phyloP scores from a whole-genome alignment of 2,113 vertebrate species.

The Bubalus kerabau region DNA sequence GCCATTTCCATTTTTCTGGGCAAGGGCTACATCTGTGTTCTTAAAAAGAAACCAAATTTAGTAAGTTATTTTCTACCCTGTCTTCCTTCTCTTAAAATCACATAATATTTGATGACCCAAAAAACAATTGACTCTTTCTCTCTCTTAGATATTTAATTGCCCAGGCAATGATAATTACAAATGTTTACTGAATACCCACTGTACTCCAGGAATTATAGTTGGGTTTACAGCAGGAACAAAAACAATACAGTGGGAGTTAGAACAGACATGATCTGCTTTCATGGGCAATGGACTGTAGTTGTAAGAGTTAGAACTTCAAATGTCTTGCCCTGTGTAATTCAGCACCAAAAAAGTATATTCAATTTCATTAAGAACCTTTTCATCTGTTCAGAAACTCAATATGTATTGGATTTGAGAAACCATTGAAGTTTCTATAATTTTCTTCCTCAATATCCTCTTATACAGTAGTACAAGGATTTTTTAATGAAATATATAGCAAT shows the following conservation, averaged over 20 bases:
- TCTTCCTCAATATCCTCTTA: background rate
- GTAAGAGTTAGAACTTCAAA: background rate
- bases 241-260: background rate
- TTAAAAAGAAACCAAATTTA: slow-evolving; percentile 2
- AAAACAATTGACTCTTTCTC: background rate
- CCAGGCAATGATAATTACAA: background rate
- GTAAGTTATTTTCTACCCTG: background rate
- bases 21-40: slow-evolving; percentile 68
- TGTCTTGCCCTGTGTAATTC: background rate
- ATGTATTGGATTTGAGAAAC: background rate
- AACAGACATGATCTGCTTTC: background rate
- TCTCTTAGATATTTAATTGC: background rate
- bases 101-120: background rate
- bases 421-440: background rate
- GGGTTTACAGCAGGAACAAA: background rate
- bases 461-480: background rate
- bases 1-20: slow-evolving; percentile 67
- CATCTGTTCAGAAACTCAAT: background rate
- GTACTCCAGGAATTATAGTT: background rate
- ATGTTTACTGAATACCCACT: background rate
- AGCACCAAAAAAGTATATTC: background rate
- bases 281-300: background rate
- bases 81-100: background rate
- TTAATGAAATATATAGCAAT: background rate
- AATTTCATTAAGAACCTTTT: background rate